phyloP scores from a whole-genome alignment of 1,140 invertebrate genomes.

The Idris sp. region DNA sequence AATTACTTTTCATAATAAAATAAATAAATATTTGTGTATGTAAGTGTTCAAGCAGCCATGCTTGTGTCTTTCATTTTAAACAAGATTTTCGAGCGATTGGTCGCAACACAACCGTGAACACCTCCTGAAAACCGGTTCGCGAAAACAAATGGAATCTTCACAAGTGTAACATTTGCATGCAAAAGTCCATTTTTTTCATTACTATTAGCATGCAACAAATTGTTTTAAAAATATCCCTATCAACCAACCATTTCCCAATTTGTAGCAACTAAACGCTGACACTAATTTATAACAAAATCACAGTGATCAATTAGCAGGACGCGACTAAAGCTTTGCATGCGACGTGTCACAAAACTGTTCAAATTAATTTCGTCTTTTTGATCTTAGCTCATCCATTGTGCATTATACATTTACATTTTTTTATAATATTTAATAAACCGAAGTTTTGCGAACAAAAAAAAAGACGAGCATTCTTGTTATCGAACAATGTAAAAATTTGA shows the following conservation, averaged over 20 bases:
- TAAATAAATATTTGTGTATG: too few species aligned
- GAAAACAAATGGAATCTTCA: slow-evolving; percentile 31
- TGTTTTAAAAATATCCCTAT: too few species aligned
- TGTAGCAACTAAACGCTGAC: slow-evolving; percentile 47
- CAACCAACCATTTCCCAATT: too few species aligned
- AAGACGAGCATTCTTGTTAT: slow-evolving; percentile 21
- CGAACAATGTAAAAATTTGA: slow-evolving; percentile 38
- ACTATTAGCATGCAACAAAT: too few species aligned
- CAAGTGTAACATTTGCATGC: too few species aligned
- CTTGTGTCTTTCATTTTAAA: too few species aligned
- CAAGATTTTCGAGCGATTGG: slow-evolving; percentile 22
- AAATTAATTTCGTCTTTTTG: slow-evolving; percentile 3
- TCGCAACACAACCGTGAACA: slow-evolving; percentile 17
- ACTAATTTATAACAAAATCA: slow-evolving; percentile 61
- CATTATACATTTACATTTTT: slow-evolving; percentile 4
- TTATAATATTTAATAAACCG: slow-evolving; percentile 9
- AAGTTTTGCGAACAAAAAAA: not conserved
- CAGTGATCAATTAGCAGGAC: slow-evolving; percentile 62
- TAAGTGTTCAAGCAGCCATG: too few species aligned
- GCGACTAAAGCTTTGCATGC: slow-evolving; percentile 49
- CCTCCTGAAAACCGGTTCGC: slow-evolving; percentile 37
- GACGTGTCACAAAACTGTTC: slow-evolving; percentile 33
- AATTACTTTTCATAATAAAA: too few species aligned
- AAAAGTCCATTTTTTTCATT: too few species aligned
- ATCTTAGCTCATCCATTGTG: not conserved